Conservation (phyloP, 2,797 vertebrate species). For the Chelonia mydas region DNA sequence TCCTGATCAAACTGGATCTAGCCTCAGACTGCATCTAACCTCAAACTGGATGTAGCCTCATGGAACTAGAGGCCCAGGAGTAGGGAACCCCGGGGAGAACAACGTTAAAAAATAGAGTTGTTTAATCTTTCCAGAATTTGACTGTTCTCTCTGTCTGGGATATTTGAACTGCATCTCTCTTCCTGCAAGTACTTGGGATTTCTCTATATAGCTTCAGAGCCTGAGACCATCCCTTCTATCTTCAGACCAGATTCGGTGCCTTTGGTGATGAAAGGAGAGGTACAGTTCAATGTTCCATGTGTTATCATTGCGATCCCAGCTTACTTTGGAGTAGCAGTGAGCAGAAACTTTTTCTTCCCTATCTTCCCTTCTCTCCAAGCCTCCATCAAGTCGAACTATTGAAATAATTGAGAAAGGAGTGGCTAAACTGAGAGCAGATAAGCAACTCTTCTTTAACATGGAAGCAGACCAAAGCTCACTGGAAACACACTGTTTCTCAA, state of each 20-base stretch:
- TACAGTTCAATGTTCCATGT: not conserved
- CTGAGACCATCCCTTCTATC: not conserved
- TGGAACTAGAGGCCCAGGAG: not conserved
- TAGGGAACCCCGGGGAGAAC: not conserved
- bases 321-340: not conserved
- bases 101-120: not conserved
- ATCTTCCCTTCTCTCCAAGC: not conserved
- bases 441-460: not conserved
- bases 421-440: not conserved
- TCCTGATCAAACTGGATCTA: not conserved
- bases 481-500: not conserved
- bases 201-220: not conserved
- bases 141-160: not conserved
- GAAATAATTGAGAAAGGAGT: not conserved
- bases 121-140: not conserved
- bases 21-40: not conserved
- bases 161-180: not conserved
- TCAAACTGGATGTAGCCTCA: not conserved
- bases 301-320: not conserved
- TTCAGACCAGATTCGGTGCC: not conserved
- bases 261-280: not conserved
- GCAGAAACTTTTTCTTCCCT: not conserved
- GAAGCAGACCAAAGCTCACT: not conserved
- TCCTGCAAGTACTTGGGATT: not conserved
- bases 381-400: not conserved